phyloP scores from a whole-genome alignment of 2,888 invertebrate genomes.

The Rhingia rostrata region DNA sequence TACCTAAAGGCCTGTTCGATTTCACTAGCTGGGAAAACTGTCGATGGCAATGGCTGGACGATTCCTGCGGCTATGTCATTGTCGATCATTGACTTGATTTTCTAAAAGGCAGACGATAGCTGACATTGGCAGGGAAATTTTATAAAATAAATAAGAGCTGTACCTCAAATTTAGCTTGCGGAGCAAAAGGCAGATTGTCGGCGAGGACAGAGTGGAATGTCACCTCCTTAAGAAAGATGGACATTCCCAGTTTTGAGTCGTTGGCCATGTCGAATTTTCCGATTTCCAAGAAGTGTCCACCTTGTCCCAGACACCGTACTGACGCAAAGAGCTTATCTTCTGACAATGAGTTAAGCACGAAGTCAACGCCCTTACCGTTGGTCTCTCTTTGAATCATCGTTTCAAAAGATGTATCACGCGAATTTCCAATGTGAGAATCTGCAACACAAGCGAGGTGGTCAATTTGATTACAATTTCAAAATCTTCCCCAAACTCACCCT shows the following conservation, averaged over 20 bases:
- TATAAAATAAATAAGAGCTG: slow-evolving; percentile 22
- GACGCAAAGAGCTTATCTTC: slow-evolving; percentile 94
- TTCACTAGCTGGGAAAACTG: slow-evolving; percentile 86
- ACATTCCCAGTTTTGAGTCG: slow-evolving; percentile 87
- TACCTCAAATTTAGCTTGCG: slow-evolving; percentile 82
- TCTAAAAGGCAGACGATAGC: slow-evolving; percentile 72
- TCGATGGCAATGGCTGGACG: slow-evolving; percentile 87
- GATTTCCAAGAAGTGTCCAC: slow-evolving; percentile 91
- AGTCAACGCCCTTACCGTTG: slow-evolving; percentile 93
- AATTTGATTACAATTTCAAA: neutral
- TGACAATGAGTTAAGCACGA: slow-evolving; percentile 95
- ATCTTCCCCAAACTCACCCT: slow-evolving; percentile 82
- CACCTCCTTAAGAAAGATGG: slow-evolving; percentile 88
- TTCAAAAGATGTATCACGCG: slow-evolving; percentile 94
- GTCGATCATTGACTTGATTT: slow-evolving; percentile 85
- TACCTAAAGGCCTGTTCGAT: slow-evolving; percentile 89
- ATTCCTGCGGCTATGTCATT: slow-evolving; percentile 87
- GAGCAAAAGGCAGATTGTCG: slow-evolving; percentile 86
- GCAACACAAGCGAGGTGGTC: slow-evolving; percentile 4
- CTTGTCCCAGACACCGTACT: slow-evolving; percentile 85
- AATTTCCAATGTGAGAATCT: slow-evolving; percentile 90
- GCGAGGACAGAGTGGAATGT: slow-evolving; percentile 91
- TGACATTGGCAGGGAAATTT: neutral
- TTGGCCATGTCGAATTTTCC: slow-evolving; percentile 92
- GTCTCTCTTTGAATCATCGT: slow-evolving; percentile 91